Evolutionary conservation across 2,797 vertebrate species (phyloP).

Genomic region (Columba guinea): DNA sequence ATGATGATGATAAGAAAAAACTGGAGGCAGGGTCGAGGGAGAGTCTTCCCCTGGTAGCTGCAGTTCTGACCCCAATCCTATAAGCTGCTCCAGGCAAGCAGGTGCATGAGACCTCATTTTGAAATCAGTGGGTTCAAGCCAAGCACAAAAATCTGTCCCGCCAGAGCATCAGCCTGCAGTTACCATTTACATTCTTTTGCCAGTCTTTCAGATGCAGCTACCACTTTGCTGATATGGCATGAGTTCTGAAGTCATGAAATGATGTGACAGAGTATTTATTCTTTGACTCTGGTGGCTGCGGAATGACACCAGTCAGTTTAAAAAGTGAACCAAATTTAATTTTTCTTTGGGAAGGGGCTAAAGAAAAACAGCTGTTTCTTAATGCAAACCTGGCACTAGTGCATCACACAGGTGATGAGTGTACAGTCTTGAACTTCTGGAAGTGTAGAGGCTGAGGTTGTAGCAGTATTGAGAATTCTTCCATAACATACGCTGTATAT

Average conservation of each 20-base stretch:
- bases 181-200: background rate
- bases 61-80: conserved; percentile 46
- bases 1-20: conserved; percentile 8
- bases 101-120: conserved; percentile 19
- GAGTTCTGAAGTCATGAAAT: background rate
- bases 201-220: background rate
- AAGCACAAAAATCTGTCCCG: conserved; percentile 5
- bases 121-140: conserved; percentile 18
- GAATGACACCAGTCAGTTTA: background rate
- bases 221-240: background rate
- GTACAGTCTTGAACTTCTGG: background rate
- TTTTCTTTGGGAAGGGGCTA: background rate
- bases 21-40: background rate
- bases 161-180: background rate
- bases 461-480: background rate
- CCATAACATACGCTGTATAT: background rate
- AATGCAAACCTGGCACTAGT: background rate
- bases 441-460: background rate
- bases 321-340: background rate
- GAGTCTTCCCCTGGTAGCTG: conserved; percentile 5
- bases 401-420: background rate
- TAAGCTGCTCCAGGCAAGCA: conserved; percentile 45
- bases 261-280: background rate
- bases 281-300: background rate
- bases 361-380: background rate